These are phyloP conservation scores for Himalopsyche tibetana DNA, from an alignment of 2,888 invertebrate genomes.

Conservation along the genomic window DNA sequence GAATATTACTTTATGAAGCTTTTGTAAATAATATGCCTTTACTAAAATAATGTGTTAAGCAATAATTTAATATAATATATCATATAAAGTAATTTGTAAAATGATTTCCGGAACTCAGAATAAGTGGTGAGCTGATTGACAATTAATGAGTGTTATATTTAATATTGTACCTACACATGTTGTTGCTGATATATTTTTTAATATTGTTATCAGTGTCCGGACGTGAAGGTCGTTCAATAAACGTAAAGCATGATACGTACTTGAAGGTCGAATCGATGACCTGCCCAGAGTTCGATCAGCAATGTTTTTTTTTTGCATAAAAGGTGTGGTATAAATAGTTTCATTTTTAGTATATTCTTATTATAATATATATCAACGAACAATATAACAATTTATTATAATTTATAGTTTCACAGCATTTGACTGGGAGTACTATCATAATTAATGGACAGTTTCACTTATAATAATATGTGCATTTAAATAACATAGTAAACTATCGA, in stretches of 20 bases:
- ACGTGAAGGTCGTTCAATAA: background rate
- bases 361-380: background rate
- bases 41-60: no score
- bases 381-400: no score
- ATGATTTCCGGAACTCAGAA: background rate
- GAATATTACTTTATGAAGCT: no score
- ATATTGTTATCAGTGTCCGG: constrained; percentile 27
- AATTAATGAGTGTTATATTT: constrained; percentile 11
- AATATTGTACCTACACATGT: background rate
- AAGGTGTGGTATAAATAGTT: constrained; percentile 11
- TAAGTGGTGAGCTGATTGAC: background rate
- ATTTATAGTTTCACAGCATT: no score
- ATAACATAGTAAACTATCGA: no score
- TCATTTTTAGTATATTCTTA: background rate
- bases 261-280: constrained; percentile 18
- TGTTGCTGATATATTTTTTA: background rate
- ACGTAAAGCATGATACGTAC: background rate
- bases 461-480: no score
- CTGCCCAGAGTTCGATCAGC: background rate
- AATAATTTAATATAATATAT: background rate
- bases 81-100: background rate
- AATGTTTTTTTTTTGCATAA: background rate
- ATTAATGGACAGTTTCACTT: no score
- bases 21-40: no score
- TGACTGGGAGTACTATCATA: no score